Evolutionary conservation across 1,140 invertebrate species (phyloP).

Genomic region (Macrosteles quadrilineatus): DNA sequence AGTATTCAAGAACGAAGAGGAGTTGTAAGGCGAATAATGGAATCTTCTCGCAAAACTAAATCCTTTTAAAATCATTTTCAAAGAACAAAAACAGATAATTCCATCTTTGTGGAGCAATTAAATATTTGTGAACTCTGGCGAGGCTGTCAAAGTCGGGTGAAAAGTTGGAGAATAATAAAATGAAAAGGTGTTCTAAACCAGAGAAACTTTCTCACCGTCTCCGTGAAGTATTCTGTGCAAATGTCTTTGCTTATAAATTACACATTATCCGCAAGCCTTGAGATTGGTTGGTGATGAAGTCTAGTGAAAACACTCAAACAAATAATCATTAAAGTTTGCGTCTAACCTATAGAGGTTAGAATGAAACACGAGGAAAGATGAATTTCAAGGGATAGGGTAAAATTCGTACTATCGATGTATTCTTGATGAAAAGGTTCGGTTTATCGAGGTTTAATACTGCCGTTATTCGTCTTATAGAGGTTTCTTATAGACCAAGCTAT

Average conservation of each 20-base stretch:
- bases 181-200: conserved; percentile 21
- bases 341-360: too few species aligned
- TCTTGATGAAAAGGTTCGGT: too few species aligned
- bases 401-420: too few species aligned
- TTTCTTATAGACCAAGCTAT: too few species aligned
- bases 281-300: too few species aligned
- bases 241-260: conserved; percentile 26
- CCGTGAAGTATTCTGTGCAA: neutral
- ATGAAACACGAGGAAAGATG: too few species aligned
- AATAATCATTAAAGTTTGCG: too few species aligned
- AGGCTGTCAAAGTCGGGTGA: neutral
- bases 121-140: conserved; percentile 17
- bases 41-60: neutral
- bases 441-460: too few species aligned
- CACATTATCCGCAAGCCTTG: neutral
- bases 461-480: too few species aligned
- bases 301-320: too few species aligned
- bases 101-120: conserved; percentile 25
- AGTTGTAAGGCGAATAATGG: neutral
- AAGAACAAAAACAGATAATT: conserved; percentile 22
- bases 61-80: conserved; percentile 15
- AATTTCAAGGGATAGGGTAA: too few species aligned
- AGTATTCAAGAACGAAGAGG: too few species aligned
- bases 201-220: neutral
- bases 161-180: conserved; percentile 8